Evolutionary conservation across 1,140 invertebrate genomes (phyloP), one percentile per base, ranked within the genome.

Genomic region (Drosophila jambulina): DNA sequence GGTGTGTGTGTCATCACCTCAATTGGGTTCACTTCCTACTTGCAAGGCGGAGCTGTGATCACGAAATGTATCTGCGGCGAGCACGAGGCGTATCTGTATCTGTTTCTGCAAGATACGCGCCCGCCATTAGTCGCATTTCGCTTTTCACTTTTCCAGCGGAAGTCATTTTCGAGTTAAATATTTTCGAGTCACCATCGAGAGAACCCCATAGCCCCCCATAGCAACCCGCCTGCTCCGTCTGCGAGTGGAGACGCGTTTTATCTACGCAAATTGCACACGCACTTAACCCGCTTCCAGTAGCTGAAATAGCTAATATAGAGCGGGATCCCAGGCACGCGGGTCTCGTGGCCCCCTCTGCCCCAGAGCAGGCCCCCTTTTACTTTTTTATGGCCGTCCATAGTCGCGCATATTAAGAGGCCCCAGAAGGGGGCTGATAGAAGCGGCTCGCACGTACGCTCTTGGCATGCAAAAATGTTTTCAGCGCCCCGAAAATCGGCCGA

Each of bases 21-120:
- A 90, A 90, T 90, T 90, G 85, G 85, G 85, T 90, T 90, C 85
- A 90, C 85, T 90, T 90, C 85, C 85, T 90, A 90, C 85, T 90
- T 90, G 68, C 71, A 91, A 88, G 84, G 83, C 62, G 68, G 48
- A 45, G 48, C 69, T 63, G 17, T 43, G 71, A 56, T 51, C 72
- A 87, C 67, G 57, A 72, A 80, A 78, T 75, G 85, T 84, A 88
- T 88, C 84, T 88, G 57, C 64, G 19, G 19, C 49, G 7, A 34
- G 19, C 32, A 23, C 36, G 38, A 21, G 27, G 21, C 32, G 59
- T 64, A 57, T 54, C 51, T 53, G 49, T 53, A 53, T 54, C 29
- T 54, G 54, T 65, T 34, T 53, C 59, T 63, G 67, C 67, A 80
- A 87, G 83, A 86, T 82, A 72, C 58, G 34, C 77, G 59, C 51